Evolutionary conservation across 2,113 vertebrate species (phyloP).

Genomic region (Spea multiplicata): DNA sequence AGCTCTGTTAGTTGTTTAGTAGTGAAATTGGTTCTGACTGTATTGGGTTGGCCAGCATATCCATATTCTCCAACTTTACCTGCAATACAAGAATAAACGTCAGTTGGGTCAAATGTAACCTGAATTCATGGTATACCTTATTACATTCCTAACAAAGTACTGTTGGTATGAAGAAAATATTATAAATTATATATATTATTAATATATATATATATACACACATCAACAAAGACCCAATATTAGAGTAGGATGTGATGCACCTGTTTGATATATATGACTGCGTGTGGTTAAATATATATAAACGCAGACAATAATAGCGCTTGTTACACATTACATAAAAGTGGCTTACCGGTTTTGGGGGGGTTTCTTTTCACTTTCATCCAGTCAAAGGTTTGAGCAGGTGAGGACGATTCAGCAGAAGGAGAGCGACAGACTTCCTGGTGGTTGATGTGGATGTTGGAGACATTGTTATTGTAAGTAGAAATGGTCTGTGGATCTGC

Average conservation of each 20-base stretch:
- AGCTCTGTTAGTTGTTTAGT: conserved; percentile 97
- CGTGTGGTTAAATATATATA: too few species aligned
- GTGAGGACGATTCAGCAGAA: conserved; percentile 76
- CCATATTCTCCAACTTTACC: conserved; percentile 92
- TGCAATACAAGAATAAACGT: conserved; percentile 54
- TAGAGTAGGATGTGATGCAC: too few species aligned
- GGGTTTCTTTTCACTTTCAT: conserved; percentile 99
- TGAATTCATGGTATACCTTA: too few species aligned
- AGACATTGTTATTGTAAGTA: conserved; percentile 80
- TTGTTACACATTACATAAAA: not conserved
- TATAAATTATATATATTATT: too few species aligned
- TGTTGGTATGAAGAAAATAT: too few species aligned
- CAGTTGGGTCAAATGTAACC: not conserved
- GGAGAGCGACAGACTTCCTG: conserved; percentile 86
- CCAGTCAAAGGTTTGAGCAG: conserved; percentile 96
- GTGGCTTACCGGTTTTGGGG: conserved; percentile 91
- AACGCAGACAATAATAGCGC: too few species aligned
- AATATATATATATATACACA: too few species aligned
- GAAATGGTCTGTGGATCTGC: conserved; percentile 80
- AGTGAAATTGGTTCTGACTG: conserved; percentile 94
- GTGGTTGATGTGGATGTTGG: conserved; percentile 81
- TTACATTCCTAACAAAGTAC: too few species aligned
- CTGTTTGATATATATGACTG: too few species aligned
- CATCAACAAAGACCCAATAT: too few species aligned
- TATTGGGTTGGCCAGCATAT: conserved; percentile 88